Conservation (phyloP, 2,888 invertebrate species). For the Erebia aethiops region DNA sequence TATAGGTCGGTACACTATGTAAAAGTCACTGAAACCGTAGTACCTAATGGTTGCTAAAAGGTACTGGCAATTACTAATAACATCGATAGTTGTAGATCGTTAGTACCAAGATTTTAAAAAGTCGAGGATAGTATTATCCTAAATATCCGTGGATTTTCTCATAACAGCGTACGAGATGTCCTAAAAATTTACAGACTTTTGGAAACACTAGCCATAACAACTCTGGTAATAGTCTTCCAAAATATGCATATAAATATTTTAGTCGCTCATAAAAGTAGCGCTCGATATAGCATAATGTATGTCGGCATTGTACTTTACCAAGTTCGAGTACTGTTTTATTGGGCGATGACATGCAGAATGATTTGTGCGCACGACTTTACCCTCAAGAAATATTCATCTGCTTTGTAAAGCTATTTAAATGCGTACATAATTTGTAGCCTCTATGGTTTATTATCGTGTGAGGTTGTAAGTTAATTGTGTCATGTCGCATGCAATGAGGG, state of each 20-base stretch:
- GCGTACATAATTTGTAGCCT: slow-evolving; percentile 53
- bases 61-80: too few relatives aligned
- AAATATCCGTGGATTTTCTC: neutral
- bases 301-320: slow-evolving; percentile 45
- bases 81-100: too few relatives aligned
- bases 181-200: neutral
- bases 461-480: slow-evolving; percentile 54
- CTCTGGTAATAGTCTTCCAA: slow-evolving; percentile 61
- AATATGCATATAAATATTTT: slow-evolving; percentile 71
- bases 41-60: too few relatives aligned
- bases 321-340: slow-evolving; percentile 53
- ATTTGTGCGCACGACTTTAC: slow-evolving; percentile 49
- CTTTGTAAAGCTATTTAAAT: slow-evolving; percentile 43
- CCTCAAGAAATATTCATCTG: slow-evolving; percentile 44
- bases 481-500: slow-evolving; percentile 53
- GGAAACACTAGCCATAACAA: slow-evolving; percentile 38
- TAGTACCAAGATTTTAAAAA: neutral
- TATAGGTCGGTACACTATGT: too few relatives aligned
- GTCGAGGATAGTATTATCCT: neutral
- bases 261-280: slow-evolving; percentile 56
- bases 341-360: slow-evolving; percentile 65
- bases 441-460: slow-evolving; percentile 52
- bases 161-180: too few relatives aligned
- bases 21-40: too few relatives aligned
- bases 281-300: slow-evolving; percentile 51